Evolutionary conservation across 2,113 vertebrate genomes (phyloP).

Genomic region (Sinocyclocheilus maitianheensis): DNA sequence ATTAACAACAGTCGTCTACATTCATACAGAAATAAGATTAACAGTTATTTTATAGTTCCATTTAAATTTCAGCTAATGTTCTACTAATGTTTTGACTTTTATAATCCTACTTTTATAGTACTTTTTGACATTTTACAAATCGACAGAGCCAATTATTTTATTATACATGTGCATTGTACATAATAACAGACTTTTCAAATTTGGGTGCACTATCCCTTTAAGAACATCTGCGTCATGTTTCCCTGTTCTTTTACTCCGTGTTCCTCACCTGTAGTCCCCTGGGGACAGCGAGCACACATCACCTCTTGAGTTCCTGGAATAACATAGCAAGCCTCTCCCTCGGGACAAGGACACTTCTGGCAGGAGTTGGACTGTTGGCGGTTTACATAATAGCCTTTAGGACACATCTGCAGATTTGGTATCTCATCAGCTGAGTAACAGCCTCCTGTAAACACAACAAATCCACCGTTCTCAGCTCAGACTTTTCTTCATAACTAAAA

Average conservation of each 20-base stretch:
- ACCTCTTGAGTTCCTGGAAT: constrained; percentile 64
- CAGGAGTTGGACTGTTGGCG: constrained; percentile 67
- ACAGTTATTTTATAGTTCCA: background rate
- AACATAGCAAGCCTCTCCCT: constrained; percentile 76
- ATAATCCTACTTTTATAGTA: background rate
- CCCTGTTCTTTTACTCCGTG: background rate
- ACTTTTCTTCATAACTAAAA: background rate
- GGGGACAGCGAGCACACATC: constrained; percentile 79
- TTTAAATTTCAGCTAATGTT: background rate
- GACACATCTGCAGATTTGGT: constrained; percentile 68
- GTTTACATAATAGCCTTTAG: constrained; percentile 79
- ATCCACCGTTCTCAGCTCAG: background rate
- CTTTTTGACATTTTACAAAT: background rate
- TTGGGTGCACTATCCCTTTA: background rate
- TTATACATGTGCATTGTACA: background rate
- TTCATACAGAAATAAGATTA: background rate
- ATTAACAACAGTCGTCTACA: background rate
- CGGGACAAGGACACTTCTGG: constrained; percentile 79
- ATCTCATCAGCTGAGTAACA: constrained; percentile 84
- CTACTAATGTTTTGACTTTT: background rate
- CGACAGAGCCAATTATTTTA: background rate
- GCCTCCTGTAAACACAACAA: constrained; percentile 72
- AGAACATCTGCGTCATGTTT: background rate
- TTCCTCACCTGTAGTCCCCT: constrained; percentile 79
- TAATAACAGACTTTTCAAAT: background rate